Conservation (phyloP, 2,113 vertebrate genomes). For the Noturus placidus region DNA sequence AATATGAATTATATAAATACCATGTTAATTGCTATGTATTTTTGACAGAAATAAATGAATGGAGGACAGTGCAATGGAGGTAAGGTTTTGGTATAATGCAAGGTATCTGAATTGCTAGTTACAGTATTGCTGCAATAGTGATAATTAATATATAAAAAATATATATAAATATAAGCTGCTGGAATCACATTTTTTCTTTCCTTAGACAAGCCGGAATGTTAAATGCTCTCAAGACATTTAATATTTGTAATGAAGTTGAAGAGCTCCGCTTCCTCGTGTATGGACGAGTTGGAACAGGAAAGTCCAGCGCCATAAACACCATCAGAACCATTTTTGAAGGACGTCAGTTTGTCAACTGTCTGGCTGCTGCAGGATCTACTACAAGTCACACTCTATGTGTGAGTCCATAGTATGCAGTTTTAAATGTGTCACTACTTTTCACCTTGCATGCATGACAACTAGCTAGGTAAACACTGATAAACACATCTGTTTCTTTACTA, state of each 20-base stretch:
- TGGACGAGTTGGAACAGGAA: conserved; percentile 30
- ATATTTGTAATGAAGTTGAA: neutral
- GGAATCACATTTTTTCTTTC: neutral
- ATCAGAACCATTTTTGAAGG: conserved; percentile 21
- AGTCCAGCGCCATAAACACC: conserved; percentile 43
- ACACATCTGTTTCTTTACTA: neutral
- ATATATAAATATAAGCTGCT: neutral
- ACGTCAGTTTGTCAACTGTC: neutral
- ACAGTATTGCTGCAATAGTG: too few relatives aligned
- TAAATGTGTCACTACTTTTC: neutral
- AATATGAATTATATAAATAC: too few relatives aligned
- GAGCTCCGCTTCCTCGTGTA: conserved; percentile 37
- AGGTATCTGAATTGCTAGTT: too few relatives aligned
- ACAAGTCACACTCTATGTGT: conserved; percentile 15
- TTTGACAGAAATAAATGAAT: too few relatives aligned
- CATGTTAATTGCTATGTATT: too few relatives aligned
- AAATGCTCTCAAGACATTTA: neutral
- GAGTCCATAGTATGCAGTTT: neutral
- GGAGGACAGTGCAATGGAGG: too few relatives aligned
- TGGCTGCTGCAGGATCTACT: neutral
- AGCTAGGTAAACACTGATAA: neutral
- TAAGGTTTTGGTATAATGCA: too few relatives aligned
- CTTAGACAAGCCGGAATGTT: neutral
- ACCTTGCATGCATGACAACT: neutral
- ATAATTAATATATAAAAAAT: neutral